Base-by-base conservation (phyloP, 2,113 vertebrate genomes). In the Nanorana parkeri region DNA sequence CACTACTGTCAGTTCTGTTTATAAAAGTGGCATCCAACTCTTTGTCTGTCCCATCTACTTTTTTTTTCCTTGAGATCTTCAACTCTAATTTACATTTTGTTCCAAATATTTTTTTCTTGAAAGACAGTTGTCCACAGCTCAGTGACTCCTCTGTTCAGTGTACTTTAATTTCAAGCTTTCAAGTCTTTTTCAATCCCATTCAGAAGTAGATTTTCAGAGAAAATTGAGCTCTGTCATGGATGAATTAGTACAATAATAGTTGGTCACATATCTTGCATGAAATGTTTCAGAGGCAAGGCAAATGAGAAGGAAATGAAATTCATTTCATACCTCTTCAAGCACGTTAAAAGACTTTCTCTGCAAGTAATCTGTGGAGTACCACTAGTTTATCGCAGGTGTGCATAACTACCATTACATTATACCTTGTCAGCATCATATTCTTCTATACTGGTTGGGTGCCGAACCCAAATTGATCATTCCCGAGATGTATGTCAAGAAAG, bases 161-260 rank as follows among this genome's bases (percentile, higher is more conserved):
- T 94, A 92, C 92, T 95, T 94, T 93, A 93, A 95, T 95, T 94
- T 93, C 93, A 90, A 94, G 93, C 89, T 94, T 92, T 93, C 92
- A 92, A 90, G 89, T 93, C 92, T 92, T 93, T 92, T 89, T 88
- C 91, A 92, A 93, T 91, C 89, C 91, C 91, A 94, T 94, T 95
- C 93, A 93, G 92, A 95, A 94, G 93, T 94, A 95, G 96, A 96
- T 96, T 97, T 96, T 95, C 90, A 89, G 94, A 96, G 96, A 96
- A 96, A 97, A 98, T 97, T 97, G 96, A 97, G 97, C 95, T 96
- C 96, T 97, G 96, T 98, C 97, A 98, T 97, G 96, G 96, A 97
- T 99, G 96, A 95, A 99, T 98, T 98, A 97, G 91, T 94, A 93
- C 94, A 94, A 96, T 97, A 97, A 98, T 98, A 95, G 95, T 93